Percentiles rank a stretch among this genome's conserved stretches.
Evolutionary conservation across 1,140 invertebrate species (phyloP).

Genomic region (Platyscapa corneri): DNA sequence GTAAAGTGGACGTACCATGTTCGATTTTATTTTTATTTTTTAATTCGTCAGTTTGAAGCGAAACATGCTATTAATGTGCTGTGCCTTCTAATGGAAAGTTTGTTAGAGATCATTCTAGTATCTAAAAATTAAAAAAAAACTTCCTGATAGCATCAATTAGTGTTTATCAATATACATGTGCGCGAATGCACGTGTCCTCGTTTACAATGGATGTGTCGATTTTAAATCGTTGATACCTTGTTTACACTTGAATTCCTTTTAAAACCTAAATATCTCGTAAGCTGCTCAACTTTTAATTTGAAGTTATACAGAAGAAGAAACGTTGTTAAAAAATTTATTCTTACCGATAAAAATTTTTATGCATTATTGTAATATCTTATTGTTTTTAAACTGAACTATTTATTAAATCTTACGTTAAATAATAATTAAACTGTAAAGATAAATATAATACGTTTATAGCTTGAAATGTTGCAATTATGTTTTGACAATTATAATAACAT

Average conservation of each 20-base stretch:
- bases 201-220: too few species aligned
- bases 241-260: background rate
- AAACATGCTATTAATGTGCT: background rate
- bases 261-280: background rate
- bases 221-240: too few species aligned
- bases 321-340: too few species aligned
- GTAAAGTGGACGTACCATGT: background rate
- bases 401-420: background rate
- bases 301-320: too few species aligned
- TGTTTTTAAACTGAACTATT: background rate
- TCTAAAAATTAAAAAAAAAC: background rate
- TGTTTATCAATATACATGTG: background rate
- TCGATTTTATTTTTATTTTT: background rate
- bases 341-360: too few species aligned
- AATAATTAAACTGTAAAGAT: background rate
- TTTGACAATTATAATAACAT: background rate
- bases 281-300: too few species aligned
- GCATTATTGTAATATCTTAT: too few species aligned
- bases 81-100: background rate
- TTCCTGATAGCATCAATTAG: background rate
- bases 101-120: background rate
- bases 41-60: background rate
- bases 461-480: background rate
- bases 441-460: background rate
- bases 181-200: too few species aligned